Base-by-base conservation (phyloP, 2,113 vertebrate genomes). In the Oceanites oceanicus region DNA sequence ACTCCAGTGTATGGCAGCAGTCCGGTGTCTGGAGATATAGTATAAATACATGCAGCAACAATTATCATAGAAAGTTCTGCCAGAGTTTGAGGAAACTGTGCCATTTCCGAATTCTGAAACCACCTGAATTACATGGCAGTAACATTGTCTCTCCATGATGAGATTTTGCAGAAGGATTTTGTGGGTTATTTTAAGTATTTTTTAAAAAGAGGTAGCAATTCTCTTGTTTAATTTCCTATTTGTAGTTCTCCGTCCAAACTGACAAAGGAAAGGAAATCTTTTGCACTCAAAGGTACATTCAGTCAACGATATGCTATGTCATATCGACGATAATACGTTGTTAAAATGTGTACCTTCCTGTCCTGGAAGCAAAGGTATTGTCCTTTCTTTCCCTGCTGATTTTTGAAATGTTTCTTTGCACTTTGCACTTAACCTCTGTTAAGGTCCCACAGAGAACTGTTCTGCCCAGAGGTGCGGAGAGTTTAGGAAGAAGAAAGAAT, bases 251-350 rank as follows among this genome's bases (percentile, higher is more conserved):
- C 4, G 34, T 59, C 72, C 29, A 59, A n/a, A 44, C 65, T 40
- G 21, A 19, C 19, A 21, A 56, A 42, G 40, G 55, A 71, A 63
- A 77, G 12, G 47, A 26, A 16, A 58, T 34, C 19, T 66, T 66
- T 45, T 59, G 27, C 50, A 3, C 44, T 58, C 32, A 29, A 34
- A 36, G 42, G 42, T 63, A 30, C 13, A 0, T 63, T 65, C 50
- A 16, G 32, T 71, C 36, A 47, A 15, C 1, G 9, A 30, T 61
- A 13, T 0, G 12, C 36, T 19, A 2, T 27, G 36, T 38, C 5
- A 1, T 63, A 5, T 71, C 56, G 29, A 15, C 1, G 8, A 62
- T 7, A 32, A 9, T 34, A 30, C 0, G 0, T 19, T 36, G 38
- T 29, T 45, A 52, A 55, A 40, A 49, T n/a, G n/a, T 8, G 9